These are phyloP conservation scores for Luffia ferchaultella DNA, from an alignment of 2,888 invertebrate genomes.

Conservation along the genomic window DNA sequence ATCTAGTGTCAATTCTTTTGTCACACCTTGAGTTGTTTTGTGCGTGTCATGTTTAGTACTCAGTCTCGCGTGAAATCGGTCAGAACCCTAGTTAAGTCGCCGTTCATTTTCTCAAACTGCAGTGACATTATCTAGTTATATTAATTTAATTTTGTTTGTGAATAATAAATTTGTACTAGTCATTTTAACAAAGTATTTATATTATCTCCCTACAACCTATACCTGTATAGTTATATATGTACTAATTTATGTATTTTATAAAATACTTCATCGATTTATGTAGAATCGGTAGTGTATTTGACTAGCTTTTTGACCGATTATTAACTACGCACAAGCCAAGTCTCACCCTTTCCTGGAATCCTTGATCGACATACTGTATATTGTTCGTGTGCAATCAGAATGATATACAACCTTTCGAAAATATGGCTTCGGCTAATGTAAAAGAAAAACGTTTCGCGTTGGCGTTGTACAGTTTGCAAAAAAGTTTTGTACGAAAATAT, in stretches of 20 bases:
- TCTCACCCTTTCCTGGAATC: constrained; percentile 21
- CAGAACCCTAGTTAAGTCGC: constrained; percentile 44
- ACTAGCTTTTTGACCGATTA: constrained; percentile 63
- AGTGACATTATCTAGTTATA: constrained; percentile 64
- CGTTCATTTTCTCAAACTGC: constrained; percentile 36
- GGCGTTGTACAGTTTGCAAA: too few relatives aligned
- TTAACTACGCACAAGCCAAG: constrained; percentile 50
- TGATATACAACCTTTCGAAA: too few relatives aligned
- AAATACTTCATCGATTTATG: constrained; percentile 47
- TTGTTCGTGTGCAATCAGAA: too few relatives aligned
- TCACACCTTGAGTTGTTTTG: constrained; percentile 46
- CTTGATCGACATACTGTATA: too few relatives aligned
- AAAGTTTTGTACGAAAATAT: too few relatives aligned
- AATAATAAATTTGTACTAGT: constrained; percentile 55
- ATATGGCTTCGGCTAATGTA: too few relatives aligned
- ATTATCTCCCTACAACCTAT: constrained; percentile 29
- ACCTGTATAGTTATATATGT: constrained; percentile 18
- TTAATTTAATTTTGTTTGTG: constrained; percentile 57
- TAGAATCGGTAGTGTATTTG: constrained; percentile 40
- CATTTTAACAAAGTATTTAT: constrained; percentile 44
- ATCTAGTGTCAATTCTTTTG: constrained; percentile 56
- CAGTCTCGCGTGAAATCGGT: constrained; percentile 30
- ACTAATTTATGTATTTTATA: constrained; percentile 1
- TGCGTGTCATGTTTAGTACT: constrained; percentile 29
- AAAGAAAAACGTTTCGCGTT: too few relatives aligned